Evolutionary conservation across 2,797 vertebrate species (phyloP).

Genomic region (Euthynnus affinis): DNA sequence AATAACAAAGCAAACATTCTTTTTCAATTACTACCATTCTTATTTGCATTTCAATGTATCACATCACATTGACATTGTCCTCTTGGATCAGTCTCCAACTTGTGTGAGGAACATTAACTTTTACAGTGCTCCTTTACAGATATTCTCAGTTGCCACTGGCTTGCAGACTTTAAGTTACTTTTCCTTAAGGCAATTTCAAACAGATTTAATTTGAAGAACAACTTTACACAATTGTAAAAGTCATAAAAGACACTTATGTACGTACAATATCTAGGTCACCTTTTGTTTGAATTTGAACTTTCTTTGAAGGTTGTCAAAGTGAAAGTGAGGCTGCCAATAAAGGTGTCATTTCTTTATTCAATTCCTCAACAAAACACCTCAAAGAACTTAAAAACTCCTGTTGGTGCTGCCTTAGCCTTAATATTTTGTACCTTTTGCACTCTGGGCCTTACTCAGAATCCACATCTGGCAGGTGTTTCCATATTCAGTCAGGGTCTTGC

Average conservation of each 20-base stretch:
- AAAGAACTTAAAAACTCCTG: slow-evolving; percentile 32
- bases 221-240: slow-evolving; percentile 26
- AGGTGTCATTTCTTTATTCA: background rate
- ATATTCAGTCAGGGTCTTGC: slow-evolving; percentile 68
- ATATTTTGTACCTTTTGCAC: slow-evolving; percentile 55
- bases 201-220: slow-evolving; percentile 35
- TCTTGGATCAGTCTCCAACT: background rate
- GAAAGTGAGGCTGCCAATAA: slow-evolving; percentile 42
- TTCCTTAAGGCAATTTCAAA: slow-evolving; percentile 6
- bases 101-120: slow-evolving; percentile 1
- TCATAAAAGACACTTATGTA: slow-evolving; percentile 15
- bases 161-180: background rate
- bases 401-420: slow-evolving; percentile 3
- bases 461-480: slow-evolving; percentile 68
- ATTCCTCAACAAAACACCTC: slow-evolving; percentile 17
- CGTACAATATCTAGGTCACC: slow-evolving; percentile 48
- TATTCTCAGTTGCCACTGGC: background rate
- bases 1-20: background rate
- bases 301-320: slow-evolving; percentile 45
- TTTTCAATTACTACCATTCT: background rate
- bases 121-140: slow-evolving; percentile 6
- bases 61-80: background rate
- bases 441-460: slow-evolving; percentile 64
- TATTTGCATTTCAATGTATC: background rate
- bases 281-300: slow-evolving; percentile 47